Conservation (phyloP, 2,113 vertebrate genomes). For the Ondatra zibethicus region DNA sequence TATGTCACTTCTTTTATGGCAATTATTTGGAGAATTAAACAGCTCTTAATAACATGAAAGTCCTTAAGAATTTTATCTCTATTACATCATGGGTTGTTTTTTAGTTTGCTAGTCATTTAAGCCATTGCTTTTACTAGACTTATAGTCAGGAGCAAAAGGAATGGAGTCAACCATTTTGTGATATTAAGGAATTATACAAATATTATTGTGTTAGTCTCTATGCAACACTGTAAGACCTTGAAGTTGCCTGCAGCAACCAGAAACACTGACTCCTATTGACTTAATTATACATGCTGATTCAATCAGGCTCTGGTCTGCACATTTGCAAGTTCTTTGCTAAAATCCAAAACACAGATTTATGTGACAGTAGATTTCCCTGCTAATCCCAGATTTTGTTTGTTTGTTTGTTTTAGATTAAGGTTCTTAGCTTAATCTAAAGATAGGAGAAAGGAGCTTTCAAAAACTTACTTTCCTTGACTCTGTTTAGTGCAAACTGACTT, state of each 20-base stretch:
- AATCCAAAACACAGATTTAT: slow-evolving; percentile 15
- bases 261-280: slow-evolving; percentile 9
- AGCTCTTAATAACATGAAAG: neutral
- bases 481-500: neutral
- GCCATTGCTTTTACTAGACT: neutral
- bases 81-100: slow-evolving; percentile 32
- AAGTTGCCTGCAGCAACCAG: neutral
- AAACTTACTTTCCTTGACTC: slow-evolving; percentile 1
- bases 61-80: neutral
- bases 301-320: neutral
- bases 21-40: neutral
- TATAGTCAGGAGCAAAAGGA: slow-evolving; percentile 47
- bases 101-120: neutral
- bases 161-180: neutral
- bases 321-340: neutral
- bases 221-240: neutral
- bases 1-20: neutral
- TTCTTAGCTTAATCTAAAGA: neutral
- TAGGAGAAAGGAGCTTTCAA: neutral
- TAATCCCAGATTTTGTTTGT: neutral
- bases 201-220: slow-evolving; percentile 30
- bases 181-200: slow-evolving; percentile 14
- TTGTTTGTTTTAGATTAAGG: neutral
- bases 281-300: neutral
- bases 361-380: neutral